Percentiles rank a stretch among this genome's conserved stretches.
These are phyloP conservation scores for Crepidodera aurea DNA, from an alignment of 2,888 invertebrate genomes.

Conservation along the genomic window DNA sequence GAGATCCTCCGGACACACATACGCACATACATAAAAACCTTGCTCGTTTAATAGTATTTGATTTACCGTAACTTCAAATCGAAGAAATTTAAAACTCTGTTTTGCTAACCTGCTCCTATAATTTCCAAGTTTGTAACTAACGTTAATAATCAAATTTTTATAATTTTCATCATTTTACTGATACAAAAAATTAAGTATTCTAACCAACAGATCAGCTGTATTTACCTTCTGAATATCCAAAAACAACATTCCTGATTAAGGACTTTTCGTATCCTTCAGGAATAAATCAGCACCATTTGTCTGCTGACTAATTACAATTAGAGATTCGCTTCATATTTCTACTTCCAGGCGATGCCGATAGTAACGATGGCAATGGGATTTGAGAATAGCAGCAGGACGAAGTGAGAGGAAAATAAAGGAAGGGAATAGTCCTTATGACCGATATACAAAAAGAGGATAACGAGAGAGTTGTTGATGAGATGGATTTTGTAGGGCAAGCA, in stretches of 20 bases:
- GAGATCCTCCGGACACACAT: too few species aligned
- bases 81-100: too few species aligned
- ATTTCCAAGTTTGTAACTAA: too few species aligned
- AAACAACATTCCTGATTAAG: not conserved
- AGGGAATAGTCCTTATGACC: not conserved
- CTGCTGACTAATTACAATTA: slow-evolving; percentile 2
- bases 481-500: not conserved
- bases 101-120: too few species aligned
- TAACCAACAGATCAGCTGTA: too few species aligned
- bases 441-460: not conserved
- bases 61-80: too few species aligned
- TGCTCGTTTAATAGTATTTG: too few species aligned
- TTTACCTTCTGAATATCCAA: too few species aligned
- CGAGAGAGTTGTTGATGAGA: not conserved
- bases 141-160: too few species aligned
- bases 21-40: too few species aligned
- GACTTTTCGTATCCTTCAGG: not conserved
- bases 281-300: not conserved
- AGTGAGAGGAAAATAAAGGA: not conserved
- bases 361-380: not conserved
- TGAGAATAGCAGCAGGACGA: not conserved
- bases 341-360: not conserved
- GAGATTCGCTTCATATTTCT: not conserved
- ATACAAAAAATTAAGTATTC: too few species aligned
- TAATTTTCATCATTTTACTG: too few species aligned